phyloP scores from a whole-genome alignment of 2,113 vertebrate species.

The Panthera tigris region DNA sequence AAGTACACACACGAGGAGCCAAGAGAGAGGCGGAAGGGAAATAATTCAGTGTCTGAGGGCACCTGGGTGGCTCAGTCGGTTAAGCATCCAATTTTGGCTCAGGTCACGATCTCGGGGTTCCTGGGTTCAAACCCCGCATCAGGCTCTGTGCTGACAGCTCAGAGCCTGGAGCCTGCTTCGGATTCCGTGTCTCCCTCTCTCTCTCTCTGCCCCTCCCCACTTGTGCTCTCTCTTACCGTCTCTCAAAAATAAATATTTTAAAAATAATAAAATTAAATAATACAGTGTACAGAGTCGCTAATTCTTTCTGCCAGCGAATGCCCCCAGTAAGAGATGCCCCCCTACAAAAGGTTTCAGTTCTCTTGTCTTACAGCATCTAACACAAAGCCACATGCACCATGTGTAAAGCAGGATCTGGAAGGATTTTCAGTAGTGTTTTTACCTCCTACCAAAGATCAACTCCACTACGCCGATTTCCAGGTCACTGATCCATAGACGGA shows the following conservation, averaged over 20 bases:
- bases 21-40: neutral
- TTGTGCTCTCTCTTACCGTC: too few species aligned
- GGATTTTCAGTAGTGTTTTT: neutral
- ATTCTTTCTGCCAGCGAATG: neutral
- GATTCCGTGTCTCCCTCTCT: too few species aligned
- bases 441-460: constrained; percentile 8
- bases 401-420: constrained; percentile 14
- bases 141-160: too few species aligned
- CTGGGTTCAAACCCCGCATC: too few species aligned
- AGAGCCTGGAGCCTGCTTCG: too few species aligned
- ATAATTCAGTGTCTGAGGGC: neutral
- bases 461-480: neutral
- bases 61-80: too few species aligned
- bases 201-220: too few species aligned
- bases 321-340: neutral
- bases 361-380: neutral
- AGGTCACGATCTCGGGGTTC: too few species aligned
- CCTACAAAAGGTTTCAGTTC: neutral
- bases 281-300: neutral
- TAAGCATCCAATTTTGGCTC: too few species aligned
- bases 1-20: neutral
- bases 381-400: neutral
- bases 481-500: neutral
- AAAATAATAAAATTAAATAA: too few species aligned
- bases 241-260: too few species aligned